Percentiles rank a stretch among this genome's conserved stretches.
Conservation (phyloP, 2,888 invertebrate species). For the Metopia argyrocephala region DNA sequence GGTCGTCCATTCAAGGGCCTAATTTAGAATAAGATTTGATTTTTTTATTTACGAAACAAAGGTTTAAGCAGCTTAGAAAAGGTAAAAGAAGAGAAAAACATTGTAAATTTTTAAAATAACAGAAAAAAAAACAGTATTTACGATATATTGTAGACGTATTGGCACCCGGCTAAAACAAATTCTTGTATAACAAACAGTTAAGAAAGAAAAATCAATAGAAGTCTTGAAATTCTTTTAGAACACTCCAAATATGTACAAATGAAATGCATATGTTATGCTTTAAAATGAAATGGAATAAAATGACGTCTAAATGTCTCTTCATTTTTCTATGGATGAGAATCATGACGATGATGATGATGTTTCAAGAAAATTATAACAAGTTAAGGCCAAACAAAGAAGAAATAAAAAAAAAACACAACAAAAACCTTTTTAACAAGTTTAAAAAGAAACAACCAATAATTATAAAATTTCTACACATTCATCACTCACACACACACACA, state of each 20-base stretch:
- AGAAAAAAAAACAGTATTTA: slow-evolving; percentile 2
- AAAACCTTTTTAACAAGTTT: too few species aligned
- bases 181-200: neutral
- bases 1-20: too few species aligned
- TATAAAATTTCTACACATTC: neutral
- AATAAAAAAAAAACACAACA: neutral
- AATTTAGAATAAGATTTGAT: too few species aligned
- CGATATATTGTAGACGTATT: slow-evolving; percentile 64
- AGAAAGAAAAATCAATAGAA: slow-evolving; percentile 1
- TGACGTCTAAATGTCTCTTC: neutral
- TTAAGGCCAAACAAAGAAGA: too few species aligned
- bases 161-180: slow-evolving; percentile 44
- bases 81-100: slow-evolving; percentile 14
- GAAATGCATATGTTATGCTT: neutral
- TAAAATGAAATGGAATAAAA: neutral
- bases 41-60: slow-evolving; percentile 38
- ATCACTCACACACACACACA: neutral
- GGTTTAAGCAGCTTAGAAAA: slow-evolving; percentile 54
- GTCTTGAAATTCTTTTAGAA: neutral
- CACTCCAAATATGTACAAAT: slow-evolving; percentile 1
- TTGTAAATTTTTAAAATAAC: slow-evolving; percentile 9
- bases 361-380: neutral
- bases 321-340: neutral
- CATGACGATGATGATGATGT: too few species aligned
- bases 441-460: neutral